Percentiles rank a stretch among this genome's conserved stretches.
phyloP scores from a whole-genome alignment of 2,113 vertebrate species.

The Atlantisia rogersi region DNA sequence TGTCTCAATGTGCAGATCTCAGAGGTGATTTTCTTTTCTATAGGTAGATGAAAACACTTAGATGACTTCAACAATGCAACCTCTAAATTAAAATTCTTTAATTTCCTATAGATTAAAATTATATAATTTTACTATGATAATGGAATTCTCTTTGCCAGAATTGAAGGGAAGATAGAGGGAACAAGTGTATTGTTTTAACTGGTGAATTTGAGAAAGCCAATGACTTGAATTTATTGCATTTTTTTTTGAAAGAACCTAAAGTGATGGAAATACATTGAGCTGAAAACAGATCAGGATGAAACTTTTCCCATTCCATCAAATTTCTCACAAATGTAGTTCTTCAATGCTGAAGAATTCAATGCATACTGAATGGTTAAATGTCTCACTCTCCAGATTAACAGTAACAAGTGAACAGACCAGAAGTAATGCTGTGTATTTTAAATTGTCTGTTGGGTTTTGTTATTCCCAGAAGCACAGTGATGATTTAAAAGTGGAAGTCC shows the following conservation, averaged over 20 bases:
- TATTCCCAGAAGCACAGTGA: fast-evolving
- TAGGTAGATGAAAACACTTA: not conserved
- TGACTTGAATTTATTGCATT: not conserved
- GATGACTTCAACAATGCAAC: not conserved
- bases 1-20: not conserved
- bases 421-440: not conserved
- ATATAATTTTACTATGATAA: not conserved
- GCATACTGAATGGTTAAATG: not conserved
- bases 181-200: fast-evolving
- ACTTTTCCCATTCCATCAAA: not conserved
- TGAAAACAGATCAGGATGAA: not conserved
- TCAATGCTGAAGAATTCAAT: not conserved
- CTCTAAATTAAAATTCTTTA: not conserved
- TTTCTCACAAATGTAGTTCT: not conserved
- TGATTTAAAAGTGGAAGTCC: not conserved
- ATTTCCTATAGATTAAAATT: no score
- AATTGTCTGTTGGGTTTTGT: not conserved
- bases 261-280: not conserved
- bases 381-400: not conserved
- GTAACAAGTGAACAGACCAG: not conserved
- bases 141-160: not conserved
- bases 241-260: not conserved
- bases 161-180: not conserved
- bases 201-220: not conserved
- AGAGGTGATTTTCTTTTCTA: not conserved